Base-by-base conservation (phyloP, 2,797 vertebrate species). In the Sebastes matsubarae region DNA sequence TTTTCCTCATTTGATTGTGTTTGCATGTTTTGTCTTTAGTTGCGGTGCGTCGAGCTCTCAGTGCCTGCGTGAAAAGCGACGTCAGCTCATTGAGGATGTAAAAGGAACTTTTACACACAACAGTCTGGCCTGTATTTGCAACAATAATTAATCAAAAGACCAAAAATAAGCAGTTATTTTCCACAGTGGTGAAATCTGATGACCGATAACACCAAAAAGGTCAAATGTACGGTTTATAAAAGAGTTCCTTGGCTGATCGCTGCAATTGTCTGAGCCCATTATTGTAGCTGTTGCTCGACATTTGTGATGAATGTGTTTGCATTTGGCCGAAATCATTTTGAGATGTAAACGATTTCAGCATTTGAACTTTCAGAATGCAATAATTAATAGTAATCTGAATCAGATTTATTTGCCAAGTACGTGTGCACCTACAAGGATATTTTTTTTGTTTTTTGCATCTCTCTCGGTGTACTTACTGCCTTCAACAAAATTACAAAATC, bases 201-300 rank as follows among this genome's bases (percentile, higher is more conserved):
- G 25, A 68, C 71, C 32, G 85, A 83, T 83, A 69, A 81, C 57
- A 67, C 4, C 20, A 59, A 75, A 87, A 90, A 90, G 79, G 84
- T 84, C 79, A 84, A 69, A 68, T 22, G 29, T 30, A 14, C 18
- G 63, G 46, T 50, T 75, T 70, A 73, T 79, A 61, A n/a, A 61
- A 13, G 38, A 58, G 54, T 55, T 68, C 64, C 9, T 24, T 8
- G 46, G 16, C 29, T 60, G 59, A 79, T 68, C 18, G 29, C 12
- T 64, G 27, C 22, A 60, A 58, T 32, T 34, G 30, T 58, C 68
- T 22, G 1, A 32, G 52, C 30, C 18, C 6, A n/a, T 75, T 80
- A 10, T n/a, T 34, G 50, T 13, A 34, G 27, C 18, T 58, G 13
- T 71, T 50, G 50, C 18, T 66, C 85, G 87, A 85, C 75, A 88